Conservation (phyloP, 2,888 invertebrate species). For the Pyrgus malvae region DNA sequence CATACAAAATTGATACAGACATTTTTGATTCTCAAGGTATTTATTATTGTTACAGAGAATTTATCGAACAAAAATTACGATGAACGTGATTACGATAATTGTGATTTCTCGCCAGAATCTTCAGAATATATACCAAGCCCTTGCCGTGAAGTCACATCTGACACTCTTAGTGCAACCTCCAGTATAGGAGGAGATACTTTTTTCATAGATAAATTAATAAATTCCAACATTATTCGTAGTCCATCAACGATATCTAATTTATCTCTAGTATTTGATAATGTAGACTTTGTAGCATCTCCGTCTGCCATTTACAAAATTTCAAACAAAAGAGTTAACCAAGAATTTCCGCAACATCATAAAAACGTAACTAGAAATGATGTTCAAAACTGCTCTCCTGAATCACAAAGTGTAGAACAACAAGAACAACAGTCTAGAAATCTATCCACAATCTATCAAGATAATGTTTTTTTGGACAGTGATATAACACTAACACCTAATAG, state of each 20-base stretch:
- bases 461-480: no score
- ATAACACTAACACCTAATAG: no score
- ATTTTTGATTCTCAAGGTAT: neutral
- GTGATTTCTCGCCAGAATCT: neutral
- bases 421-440: no score
- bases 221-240: neutral
- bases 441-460: no score
- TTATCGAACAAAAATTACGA: constrained; percentile 26
- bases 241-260: neutral
- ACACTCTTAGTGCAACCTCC: neutral
- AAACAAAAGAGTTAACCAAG: neutral
- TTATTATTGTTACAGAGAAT: constrained; percentile 17
- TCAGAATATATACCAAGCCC: neutral
- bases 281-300: neutral
- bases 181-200: neutral
- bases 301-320: neutral
- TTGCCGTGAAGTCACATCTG: neutral
- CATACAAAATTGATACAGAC: no score
- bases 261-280: neutral
- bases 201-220: neutral
- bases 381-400: no score
- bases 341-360: neutral
- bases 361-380: neutral
- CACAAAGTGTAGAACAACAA: no score
- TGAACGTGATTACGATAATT: constrained; percentile 20